Percentiles rank a stretch among this genome's conserved stretches.
Conservation (phyloP, 2,797 vertebrate genomes). For the Acrossocheilus fasciatus region DNA sequence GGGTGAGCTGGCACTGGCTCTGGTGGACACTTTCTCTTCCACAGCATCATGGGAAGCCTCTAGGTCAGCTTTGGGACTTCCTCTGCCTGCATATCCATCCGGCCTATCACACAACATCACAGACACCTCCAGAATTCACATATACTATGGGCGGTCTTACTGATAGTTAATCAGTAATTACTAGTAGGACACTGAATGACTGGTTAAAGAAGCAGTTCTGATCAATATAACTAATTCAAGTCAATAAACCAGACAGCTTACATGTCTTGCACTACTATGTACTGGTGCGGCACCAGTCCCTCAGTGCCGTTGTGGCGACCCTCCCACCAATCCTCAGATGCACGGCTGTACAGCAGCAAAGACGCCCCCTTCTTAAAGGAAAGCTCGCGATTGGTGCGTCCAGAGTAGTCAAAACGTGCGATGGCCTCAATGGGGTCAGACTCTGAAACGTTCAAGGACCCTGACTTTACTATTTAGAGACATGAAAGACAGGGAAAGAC, state of each 20-base stretch:
- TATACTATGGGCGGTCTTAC: slow-evolving; percentile 10
- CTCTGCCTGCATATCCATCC: slow-evolving; percentile 86
- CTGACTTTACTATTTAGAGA: slow-evolving; percentile 61
- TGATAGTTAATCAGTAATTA: not conserved
- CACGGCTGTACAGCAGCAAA: slow-evolving; percentile 88
- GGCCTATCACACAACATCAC: slow-evolving; percentile 74
- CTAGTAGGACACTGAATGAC: not conserved
- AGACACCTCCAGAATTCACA: not conserved
- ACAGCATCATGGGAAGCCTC: slow-evolving; percentile 82
- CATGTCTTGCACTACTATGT: slow-evolving; percentile 93
- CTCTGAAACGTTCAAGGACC: slow-evolving; percentile 85
- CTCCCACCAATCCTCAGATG: slow-evolving; percentile 97
- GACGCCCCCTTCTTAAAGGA: slow-evolving; percentile 94
- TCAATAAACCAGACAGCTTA: slow-evolving; percentile 70
- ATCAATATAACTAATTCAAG: slow-evolving; percentile 38
- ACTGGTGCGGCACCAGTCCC: slow-evolving; percentile 93
- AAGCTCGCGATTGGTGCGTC: slow-evolving; percentile 89
- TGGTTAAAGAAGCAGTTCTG: slow-evolving; percentile 4
- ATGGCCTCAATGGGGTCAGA: slow-evolving; percentile 91
- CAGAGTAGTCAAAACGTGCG: slow-evolving; percentile 92
- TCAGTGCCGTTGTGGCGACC: slow-evolving; percentile 89
- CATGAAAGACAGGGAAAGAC: slow-evolving; percentile 56
- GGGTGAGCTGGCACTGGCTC: slow-evolving; percentile 90
- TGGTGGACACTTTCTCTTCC: slow-evolving; percentile 91
- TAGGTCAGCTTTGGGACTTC: slow-evolving; percentile 92